Evolutionary conservation across 2,888 invertebrate genomes (phyloP).

Genomic region (Colletes collaris): DNA sequence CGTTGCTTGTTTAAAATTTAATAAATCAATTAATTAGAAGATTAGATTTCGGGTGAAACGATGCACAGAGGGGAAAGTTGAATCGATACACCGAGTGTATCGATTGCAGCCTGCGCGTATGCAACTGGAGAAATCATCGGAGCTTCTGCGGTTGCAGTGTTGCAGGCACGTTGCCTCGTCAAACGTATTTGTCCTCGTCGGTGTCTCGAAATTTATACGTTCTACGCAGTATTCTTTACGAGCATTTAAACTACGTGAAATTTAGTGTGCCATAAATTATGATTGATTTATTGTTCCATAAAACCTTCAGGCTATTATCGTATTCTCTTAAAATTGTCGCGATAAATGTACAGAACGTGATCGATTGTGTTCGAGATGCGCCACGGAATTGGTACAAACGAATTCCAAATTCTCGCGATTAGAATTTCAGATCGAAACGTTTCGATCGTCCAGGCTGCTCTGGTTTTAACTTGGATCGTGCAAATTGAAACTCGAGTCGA

Average conservation of each 20-base stretch:
- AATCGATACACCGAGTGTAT: not conserved
- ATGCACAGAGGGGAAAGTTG: too few species aligned
- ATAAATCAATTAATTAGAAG: too few species aligned
- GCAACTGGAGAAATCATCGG: conserved; percentile 14
- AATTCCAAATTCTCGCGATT: too few species aligned
- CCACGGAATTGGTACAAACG: too few species aligned
- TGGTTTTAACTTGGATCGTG: too few species aligned
- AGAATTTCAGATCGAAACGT: too few species aligned
- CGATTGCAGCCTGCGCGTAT: conserved; percentile 9
- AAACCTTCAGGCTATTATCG: conserved; percentile 5
- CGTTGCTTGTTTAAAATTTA: too few species aligned
- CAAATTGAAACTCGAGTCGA: not conserved
- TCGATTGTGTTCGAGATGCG: too few species aligned
- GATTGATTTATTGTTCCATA: conserved; percentile 17
- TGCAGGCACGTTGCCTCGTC: conserved; percentile 6
- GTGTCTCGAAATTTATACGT: not conserved
- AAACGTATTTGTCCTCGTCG: not conserved
- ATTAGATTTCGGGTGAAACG: too few species aligned
- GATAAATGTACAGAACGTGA: not conserved
- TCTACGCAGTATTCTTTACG: conserved; percentile 4
- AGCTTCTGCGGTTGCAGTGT: conserved; percentile 20
- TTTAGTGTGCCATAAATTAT: conserved; percentile 8
- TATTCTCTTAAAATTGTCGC: not conserved
- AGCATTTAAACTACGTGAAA: not conserved
- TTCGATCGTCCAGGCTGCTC: too few species aligned